These are phyloP conservation scores for Picus viridis DNA, from an alignment of 2,797 vertebrate genomes.

Conservation along the genomic window DNA sequence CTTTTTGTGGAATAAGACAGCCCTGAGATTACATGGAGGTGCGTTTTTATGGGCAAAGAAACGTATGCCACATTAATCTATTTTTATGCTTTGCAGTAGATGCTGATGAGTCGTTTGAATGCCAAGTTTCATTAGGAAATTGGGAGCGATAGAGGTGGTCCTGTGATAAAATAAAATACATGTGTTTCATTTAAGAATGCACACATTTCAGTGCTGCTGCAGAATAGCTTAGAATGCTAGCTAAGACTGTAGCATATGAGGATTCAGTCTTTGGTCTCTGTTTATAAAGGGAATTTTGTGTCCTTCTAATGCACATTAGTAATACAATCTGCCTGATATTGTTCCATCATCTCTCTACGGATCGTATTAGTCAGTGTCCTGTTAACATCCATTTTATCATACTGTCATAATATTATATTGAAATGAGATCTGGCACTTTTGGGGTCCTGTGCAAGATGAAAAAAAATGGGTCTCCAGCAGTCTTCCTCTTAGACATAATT, in stretches of 20 bases:
- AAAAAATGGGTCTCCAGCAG: slow-evolving; percentile 71
- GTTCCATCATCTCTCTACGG: slow-evolving; percentile 24
- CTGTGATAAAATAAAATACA: slow-evolving; percentile 32
- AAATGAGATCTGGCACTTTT: slow-evolving; percentile 77
- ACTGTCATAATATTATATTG: slow-evolving; percentile 66
- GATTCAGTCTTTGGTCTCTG: neutral
- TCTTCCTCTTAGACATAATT: slow-evolving; percentile 79
- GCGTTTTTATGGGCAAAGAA: slow-evolving; percentile 48
- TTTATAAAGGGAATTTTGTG: slow-evolving; percentile 33
- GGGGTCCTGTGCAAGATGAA: slow-evolving; percentile 69
- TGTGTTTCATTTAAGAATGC: neutral
- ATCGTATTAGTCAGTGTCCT: slow-evolving; percentile 67
- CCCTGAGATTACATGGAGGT: slow-evolving; percentile 39
- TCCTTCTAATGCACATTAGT: slow-evolving; percentile 40
- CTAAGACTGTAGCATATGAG: neutral
- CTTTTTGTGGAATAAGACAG: slow-evolving; percentile 61
- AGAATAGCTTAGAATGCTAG: neutral
- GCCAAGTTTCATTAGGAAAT: slow-evolving; percentile 71
- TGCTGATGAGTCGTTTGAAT: slow-evolving; percentile 67
- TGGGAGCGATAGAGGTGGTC: slow-evolving; percentile 34
- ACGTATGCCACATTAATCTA: slow-evolving; percentile 63
- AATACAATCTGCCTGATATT: slow-evolving; percentile 6
- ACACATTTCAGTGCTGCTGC: neutral
- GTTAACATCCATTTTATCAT: slow-evolving; percentile 71
- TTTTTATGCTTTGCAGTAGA: slow-evolving; percentile 56